Base-by-base conservation (phyloP, 1,140 invertebrate species). In the Lineus longissimus region DNA sequence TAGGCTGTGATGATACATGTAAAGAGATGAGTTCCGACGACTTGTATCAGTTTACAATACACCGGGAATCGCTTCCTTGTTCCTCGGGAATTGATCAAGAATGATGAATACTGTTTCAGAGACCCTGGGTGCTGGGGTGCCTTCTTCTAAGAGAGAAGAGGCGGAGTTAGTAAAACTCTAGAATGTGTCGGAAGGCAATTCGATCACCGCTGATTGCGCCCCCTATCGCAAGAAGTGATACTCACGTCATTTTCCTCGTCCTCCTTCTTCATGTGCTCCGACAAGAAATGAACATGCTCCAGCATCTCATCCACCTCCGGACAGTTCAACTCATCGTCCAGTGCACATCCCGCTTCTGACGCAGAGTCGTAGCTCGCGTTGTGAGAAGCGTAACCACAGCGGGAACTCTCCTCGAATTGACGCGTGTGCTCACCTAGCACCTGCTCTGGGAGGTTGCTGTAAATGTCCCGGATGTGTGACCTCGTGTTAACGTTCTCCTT, bases 251-350 rank as follows among this genome's bases (percentile, higher is more conserved):
- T 41, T n/a, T 59, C 59, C 55, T 66, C 55, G 59, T 81, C 76
- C 25, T 76, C 76, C 33, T 76, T 75, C 82, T 94, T 95, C 71
- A 97, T 94, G 81, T 98, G 95, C 80, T 97, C 93, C 23, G 95
- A 94, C 76, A 98, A 97, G 83, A 95, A 97, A 69, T 92, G 85
- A 27, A 97, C 94, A 65, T 93, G 93, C 79, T 96, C 89, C 43
- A 98, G 85, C 40, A 94, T 95, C 55, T 91, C 89, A 64, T 94
- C 85, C 22, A 97, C 89, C 75, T 95, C 94, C 1, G 91, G 88
- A 55, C 23, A 91, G 7, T 15, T 25, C 31, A 15, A 19, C 2
- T 15, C 17, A 36, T 36, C 33, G n/a, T n/a, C n/a, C n/a, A n/a
- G n/a, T n/a, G n/a, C n/a, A n/a, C n/a, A n/a, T n/a, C n/a, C n/a